phyloP scores from a whole-genome alignment of 2,113 vertebrate species.

The Fregetta grallaria region DNA sequence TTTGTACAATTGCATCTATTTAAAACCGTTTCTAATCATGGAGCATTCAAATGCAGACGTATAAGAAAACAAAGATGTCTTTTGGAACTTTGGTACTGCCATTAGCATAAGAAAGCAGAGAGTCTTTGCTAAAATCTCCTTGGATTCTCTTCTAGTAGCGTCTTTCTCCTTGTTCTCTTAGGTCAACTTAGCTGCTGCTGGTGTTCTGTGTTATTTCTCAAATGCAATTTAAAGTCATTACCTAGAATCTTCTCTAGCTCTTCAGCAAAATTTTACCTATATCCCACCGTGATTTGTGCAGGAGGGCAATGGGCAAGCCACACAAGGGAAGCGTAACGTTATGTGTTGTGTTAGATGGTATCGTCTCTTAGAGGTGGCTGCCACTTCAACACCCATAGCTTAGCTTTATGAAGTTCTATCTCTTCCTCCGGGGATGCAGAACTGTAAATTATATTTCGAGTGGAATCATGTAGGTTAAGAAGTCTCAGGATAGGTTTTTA shows the following conservation, averaged over 20 bases:
- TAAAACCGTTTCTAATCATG: neutral
- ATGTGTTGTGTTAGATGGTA: neutral
- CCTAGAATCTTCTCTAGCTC: neutral
- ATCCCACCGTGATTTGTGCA: fast-evolving
- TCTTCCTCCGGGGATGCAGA: neutral
- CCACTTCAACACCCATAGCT: neutral
- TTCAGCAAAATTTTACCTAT: neutral
- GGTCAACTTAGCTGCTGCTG: neutral
- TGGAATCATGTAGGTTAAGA: neutral
- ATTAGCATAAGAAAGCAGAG: neutral
- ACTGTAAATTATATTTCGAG: neutral
- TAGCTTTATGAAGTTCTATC: neutral
- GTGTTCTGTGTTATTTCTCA: neutral
- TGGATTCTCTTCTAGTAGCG: neutral
- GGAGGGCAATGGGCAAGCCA: neutral
- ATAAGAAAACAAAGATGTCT: neutral
- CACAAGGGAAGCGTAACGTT: fast-evolving
- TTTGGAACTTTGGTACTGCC: neutral
- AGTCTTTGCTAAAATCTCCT: neutral
- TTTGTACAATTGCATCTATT: neutral
- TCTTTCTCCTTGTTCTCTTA: neutral
- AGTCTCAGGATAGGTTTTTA: neutral
- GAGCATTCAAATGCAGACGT: neutral
- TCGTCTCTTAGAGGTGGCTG: neutral
- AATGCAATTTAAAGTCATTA: neutral